phyloP scores from a whole-genome alignment of 2,888 invertebrate species.

The Galeopsomyia nigrocyanea region DNA sequence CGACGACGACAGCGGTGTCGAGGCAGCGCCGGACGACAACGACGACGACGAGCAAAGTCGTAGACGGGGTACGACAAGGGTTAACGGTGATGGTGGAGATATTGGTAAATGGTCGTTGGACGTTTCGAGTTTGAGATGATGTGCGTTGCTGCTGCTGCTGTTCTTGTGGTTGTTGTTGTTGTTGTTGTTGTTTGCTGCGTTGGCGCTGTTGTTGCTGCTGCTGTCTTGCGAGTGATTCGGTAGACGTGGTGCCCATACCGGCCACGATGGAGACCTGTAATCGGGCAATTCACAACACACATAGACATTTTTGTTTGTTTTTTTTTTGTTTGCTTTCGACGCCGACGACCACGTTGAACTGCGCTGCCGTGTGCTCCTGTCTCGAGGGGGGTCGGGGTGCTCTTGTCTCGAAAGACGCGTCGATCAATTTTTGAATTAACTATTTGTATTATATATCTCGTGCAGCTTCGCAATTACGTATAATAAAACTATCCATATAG shows the following conservation, averaged over 20 bases:
- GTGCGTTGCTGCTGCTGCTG: background rate
- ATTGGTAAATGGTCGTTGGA: constrained; percentile 49
- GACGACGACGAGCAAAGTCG: constrained; percentile 26
- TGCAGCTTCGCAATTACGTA: too few species aligned
- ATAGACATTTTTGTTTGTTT: background rate
- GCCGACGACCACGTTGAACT: background rate
- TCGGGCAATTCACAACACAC: constrained; percentile 52
- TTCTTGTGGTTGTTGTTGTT: constrained; percentile 34
- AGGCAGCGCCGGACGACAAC: too few species aligned
- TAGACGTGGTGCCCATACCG: constrained; percentile 72
- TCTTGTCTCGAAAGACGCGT: too few species aligned
- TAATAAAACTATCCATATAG: too few species aligned
- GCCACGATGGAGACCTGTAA: constrained; percentile 75
- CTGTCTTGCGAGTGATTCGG: constrained; percentile 63
- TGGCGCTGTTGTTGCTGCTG: constrained; percentile 49
- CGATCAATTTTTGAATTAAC: background rate
- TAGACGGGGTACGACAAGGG: constrained; percentile 38
- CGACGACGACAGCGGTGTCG: constrained; percentile 39
- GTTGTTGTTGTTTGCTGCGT: constrained; percentile 27
- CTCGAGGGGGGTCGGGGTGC: too few species aligned
- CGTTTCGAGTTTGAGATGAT: constrained; percentile 23
- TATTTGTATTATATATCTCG: background rate
- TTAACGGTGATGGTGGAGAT: constrained; percentile 59
- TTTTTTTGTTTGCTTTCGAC: background rate
- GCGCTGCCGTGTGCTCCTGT: too few species aligned